Base-by-base conservation (phyloP, 1,140 invertebrate genomes). In the Bombus pascuorum region DNA sequence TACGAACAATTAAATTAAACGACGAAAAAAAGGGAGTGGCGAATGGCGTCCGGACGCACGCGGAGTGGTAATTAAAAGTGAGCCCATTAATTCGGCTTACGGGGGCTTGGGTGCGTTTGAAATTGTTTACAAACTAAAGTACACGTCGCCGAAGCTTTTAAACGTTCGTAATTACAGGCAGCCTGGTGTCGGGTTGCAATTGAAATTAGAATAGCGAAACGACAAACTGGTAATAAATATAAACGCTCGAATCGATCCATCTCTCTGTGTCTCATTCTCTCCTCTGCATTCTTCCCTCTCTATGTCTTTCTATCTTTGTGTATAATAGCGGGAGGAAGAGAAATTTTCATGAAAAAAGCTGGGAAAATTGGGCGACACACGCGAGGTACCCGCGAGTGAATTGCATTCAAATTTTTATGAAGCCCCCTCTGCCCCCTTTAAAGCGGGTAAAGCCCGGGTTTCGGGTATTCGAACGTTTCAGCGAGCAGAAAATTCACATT, bases 41-140 rank as follows among this genome's bases (percentile, higher is more conserved):
- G 18, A 42, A 39, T n/a, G 44, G 39, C 5, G 28, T 0, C 12
- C 32, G 65, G 65, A 18, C 65, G 73, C 34, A 44, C 10, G 13
- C 42, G 66, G 18, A 80, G 62, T 76, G 78, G 75, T 86, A 89
- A 89, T 89, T 89, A 89, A 89, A 89, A 88, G 78, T 57, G 79
- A 88, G 39, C 59, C 79, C 74, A 88, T 89, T 89, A 88, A 72
- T 76, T 66, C 62, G 75, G 47, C 32, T 79, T 68, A 81, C 88
- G 18, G 70, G 62, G 75, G 53, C 70, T 65, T 9, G 59, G 81
- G 1, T 53, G 74, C 77, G 79, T 85, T 83, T 71, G 37, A 89
- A 83, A 89, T 89, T 85, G 82, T 89, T 85, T 88, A 85, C 73
- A 89, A 89, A 89, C 83, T 85, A 81, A 87, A 78, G n/a, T 70